phyloP scores from a whole-genome alignment of 2,888 invertebrate genomes.

The Podabrus alpinus region DNA sequence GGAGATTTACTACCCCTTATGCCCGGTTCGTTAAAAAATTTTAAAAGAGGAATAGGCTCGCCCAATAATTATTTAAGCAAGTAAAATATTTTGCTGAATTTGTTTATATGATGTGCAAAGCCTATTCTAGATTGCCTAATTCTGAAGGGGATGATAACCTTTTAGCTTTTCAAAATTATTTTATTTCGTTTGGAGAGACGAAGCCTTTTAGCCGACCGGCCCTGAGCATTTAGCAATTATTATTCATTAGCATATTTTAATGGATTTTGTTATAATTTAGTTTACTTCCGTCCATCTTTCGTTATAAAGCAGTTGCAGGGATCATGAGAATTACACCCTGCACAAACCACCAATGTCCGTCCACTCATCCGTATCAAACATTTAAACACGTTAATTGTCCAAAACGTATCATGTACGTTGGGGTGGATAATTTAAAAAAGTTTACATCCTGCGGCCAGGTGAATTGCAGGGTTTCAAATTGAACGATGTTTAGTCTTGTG shows the following conservation, averaged over 20 bases:
- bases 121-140: no score
- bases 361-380: constrained; percentile 41
- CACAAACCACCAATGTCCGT: constrained; percentile 20
- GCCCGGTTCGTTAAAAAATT: no score
- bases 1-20: no score
- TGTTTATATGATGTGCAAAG: no score
- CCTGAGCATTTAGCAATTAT: neutral
- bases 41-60: no score
- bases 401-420: constrained; percentile 36
- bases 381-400: constrained; percentile 46
- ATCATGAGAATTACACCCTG: constrained; percentile 13
- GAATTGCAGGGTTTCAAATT: constrained; percentile 26
- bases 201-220: no score
- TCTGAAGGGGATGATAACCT: no score
- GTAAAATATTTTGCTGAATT: no score
- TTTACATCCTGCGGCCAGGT: constrained; percentile 24
- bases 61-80: no score
- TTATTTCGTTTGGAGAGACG: no score
- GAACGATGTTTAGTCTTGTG: constrained; percentile 19
- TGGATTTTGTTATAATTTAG: neutral
- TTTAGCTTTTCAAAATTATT: no score
- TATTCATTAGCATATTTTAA: neutral
- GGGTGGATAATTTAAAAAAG: constrained; percentile 17
- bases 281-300: constrained; percentile 6
- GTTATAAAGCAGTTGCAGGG: constrained; percentile 1